A percentile compares a stretch with the other conserved stretches of the same genome.
phyloP scores from a whole-genome alignment of 1,140 invertebrate species.

The Laupala kohalensis region DNA sequence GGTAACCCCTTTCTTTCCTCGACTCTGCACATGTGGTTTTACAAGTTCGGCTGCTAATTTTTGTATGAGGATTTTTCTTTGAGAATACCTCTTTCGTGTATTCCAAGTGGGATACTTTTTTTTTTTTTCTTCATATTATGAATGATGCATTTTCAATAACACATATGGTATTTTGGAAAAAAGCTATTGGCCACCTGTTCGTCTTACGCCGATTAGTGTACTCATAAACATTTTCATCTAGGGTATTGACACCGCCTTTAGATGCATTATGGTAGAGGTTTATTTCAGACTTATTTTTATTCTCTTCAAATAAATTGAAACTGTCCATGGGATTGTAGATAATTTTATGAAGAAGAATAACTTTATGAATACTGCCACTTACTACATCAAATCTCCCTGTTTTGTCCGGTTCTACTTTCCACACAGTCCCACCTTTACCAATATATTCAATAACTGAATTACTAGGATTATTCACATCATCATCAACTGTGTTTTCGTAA shows the following conservation, averaged over 20 bases:
- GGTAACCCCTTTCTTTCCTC: background rate
- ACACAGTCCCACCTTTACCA: too few relatives aligned
- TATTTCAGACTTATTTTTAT: background rate
- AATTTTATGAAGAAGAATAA: too few relatives aligned
- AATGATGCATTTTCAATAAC: too few relatives aligned
- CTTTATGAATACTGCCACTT: too few relatives aligned
- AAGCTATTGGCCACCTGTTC: background rate
- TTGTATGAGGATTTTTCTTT: background rate
- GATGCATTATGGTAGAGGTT: background rate
- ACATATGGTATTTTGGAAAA: background rate
- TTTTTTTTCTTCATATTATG: background rate
- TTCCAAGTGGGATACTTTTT: background rate
- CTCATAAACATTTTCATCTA: background rate
- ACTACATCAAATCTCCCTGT: too few relatives aligned
- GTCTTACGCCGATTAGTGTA: background rate
- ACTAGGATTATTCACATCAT: too few relatives aligned
- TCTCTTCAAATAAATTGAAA: too few relatives aligned
- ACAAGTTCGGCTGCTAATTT: background rate
- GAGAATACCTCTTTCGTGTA: background rate
- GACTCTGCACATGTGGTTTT: background rate
- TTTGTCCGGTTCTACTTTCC: too few relatives aligned
- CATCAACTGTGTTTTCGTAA: too few relatives aligned
- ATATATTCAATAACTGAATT: too few relatives aligned
- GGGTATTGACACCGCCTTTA: background rate
- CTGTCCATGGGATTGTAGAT: too few relatives aligned